phyloP scores from a whole-genome alignment of 2,888 invertebrate genomes.

The Artemia sinica region DNA sequence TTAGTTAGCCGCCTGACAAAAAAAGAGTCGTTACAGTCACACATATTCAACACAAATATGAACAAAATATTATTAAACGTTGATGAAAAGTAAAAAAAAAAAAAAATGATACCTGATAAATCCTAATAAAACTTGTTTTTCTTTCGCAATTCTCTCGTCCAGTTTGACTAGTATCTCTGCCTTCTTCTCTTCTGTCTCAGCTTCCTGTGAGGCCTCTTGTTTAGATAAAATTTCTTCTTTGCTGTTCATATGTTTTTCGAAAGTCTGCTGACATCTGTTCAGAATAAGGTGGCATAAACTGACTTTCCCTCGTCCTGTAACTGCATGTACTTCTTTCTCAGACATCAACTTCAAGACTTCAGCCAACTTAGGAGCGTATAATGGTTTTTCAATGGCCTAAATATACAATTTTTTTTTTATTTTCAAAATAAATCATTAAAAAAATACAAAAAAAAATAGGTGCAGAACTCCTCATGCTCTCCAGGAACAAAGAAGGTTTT shows the following conservation, averaged over 20 bases:
- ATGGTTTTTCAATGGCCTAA: slow-evolving; percentile 76
- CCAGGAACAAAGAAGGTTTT: no score
- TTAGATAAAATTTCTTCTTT: slow-evolving; percentile 41
- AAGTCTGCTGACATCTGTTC: slow-evolving; percentile 71
- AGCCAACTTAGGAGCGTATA: slow-evolving; percentile 79
- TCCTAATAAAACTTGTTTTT: slow-evolving; percentile 68
- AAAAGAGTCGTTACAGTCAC: no score
- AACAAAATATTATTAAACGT: no score
- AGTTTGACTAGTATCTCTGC: slow-evolving; percentile 50
- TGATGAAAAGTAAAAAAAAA: no score
- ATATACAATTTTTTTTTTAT: slow-evolving; percentile 24
- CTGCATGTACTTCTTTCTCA: slow-evolving; percentile 41
- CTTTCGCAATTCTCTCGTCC: slow-evolving; percentile 56
- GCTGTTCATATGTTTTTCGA: slow-evolving; percentile 61
- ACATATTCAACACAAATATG: no score
- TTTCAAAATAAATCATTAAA: no score
- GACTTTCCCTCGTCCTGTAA: slow-evolving; percentile 28
- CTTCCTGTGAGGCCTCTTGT: slow-evolving; percentile 40
- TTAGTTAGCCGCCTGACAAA: no score
- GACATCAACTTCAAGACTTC: slow-evolving; percentile 58
- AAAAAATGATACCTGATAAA: slow-evolving; percentile 60
- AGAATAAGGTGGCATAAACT: slow-evolving; percentile 62
- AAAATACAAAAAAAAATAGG: no score
- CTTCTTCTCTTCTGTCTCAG: slow-evolving; percentile 46
- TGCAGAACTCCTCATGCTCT: no score